Percentiles rank a stretch among this genome's conserved stretches.
These are phyloP conservation scores for Tenrec ecaudatus DNA, from an alignment of 2,113 vertebrate species.

Conservation along the genomic window DNA sequence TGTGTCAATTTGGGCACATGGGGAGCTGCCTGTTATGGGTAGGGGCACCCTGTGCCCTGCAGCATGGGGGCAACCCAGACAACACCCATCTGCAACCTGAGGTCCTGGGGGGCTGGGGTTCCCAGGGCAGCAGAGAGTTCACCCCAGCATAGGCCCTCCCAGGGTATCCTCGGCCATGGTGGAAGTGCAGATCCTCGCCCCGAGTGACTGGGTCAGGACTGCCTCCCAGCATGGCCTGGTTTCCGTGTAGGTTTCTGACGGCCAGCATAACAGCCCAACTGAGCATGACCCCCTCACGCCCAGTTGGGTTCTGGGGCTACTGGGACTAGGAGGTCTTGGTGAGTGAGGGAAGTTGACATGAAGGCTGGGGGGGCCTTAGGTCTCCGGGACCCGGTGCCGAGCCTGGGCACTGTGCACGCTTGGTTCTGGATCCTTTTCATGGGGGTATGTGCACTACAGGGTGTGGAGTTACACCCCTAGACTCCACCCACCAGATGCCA, in stretches of 20 bases:
- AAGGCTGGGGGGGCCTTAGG: neutral
- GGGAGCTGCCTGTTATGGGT: too few species aligned
- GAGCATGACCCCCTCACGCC: neutral
- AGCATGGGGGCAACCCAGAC: neutral
- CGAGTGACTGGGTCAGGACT: neutral
- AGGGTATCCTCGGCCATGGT: too few species aligned
- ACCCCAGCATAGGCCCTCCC: too few species aligned
- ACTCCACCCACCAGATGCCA: neutral
- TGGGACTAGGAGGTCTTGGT: neutral
- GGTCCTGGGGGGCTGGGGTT: neutral
- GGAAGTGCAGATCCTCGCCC: too few species aligned
- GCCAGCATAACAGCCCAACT: neutral
- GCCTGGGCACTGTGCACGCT: neutral
- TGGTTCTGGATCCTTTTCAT: neutral
- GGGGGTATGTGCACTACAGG: rapidly evolving
- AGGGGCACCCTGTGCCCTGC: neutral
- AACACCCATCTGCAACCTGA: neutral
- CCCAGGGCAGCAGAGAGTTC: neutral
- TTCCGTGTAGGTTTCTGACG: neutral
- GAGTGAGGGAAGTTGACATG: neutral
- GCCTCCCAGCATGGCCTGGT: neutral
- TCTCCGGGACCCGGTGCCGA: neutral
- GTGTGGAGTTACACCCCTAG: too few species aligned
- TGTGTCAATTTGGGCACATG: too few species aligned
- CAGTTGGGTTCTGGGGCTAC: neutral